Evolutionary conservation across 2,797 vertebrate genomes (phyloP).

Genomic region (Aldrovandia affinis): DNA sequence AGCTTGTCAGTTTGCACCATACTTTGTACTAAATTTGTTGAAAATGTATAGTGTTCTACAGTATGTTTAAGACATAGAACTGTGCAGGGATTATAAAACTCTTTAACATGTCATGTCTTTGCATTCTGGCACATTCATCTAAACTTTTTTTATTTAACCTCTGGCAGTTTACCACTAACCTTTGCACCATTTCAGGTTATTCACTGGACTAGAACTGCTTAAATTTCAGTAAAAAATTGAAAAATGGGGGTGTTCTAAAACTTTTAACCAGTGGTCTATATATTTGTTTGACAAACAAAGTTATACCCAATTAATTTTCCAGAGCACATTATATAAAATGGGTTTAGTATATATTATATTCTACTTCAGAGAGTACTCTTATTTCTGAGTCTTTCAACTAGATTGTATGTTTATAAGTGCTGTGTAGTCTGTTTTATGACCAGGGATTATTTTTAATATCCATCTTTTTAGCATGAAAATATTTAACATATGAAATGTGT

Average conservation of each 20-base stretch:
- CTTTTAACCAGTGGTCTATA: too few species aligned
- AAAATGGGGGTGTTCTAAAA: too few species aligned
- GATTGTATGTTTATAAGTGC: not conserved
- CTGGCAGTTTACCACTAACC: too few species aligned
- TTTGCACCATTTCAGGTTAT: too few species aligned
- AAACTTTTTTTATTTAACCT: too few species aligned
- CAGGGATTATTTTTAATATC: conserved; percentile 9
- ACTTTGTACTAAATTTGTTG: not conserved
- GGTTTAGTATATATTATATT: not conserved
- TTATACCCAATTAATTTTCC: not conserved
- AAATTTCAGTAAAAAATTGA: too few species aligned
- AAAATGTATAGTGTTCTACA: not conserved
- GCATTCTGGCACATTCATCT: not conserved
- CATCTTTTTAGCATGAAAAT: not conserved
- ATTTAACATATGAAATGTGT: not conserved
- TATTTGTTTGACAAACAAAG: not conserved
- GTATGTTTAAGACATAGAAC: not conserved
- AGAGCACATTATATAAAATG: not conserved
- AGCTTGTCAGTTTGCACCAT: not conserved
- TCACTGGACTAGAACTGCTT: too few species aligned
- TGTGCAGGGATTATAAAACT: not conserved
- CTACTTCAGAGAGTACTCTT: not conserved
- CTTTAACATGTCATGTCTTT: not conserved
- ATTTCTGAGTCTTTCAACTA: not conserved
- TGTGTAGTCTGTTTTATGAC: not conserved